Evolutionary conservation across 2,888 invertebrate genomes (phyloP).

Genomic region (Xestia sexstrigata): DNA sequence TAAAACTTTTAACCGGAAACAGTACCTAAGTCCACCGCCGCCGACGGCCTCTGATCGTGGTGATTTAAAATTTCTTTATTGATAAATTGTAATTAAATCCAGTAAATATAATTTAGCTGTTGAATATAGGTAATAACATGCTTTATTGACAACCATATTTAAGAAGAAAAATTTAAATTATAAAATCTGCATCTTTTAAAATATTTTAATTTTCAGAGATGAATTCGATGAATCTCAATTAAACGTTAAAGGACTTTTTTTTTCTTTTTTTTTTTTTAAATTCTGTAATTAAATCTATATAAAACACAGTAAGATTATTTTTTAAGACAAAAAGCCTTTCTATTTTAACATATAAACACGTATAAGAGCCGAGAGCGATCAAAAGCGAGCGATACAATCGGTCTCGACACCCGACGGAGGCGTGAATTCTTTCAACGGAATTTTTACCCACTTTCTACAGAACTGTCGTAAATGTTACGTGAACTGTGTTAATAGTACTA

Average conservation of each 20-base stretch:
- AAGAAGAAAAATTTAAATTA: neutral
- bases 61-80: neutral
- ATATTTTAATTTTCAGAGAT: neutral
- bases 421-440: constrained; percentile 65
- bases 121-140: too few relatives aligned
- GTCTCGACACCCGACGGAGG: constrained; percentile 59
- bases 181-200: neutral
- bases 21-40: too few relatives aligned
- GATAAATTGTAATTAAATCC: neutral
- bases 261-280: neutral
- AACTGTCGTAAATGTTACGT: constrained; percentile 63
- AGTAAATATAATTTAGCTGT: neutral
- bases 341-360: constrained; percentile 64
- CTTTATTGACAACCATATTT: neutral
- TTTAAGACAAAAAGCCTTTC: constrained; percentile 48
- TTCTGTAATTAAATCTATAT: neutral
- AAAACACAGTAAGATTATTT: neutral
- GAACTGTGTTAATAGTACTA: constrained; percentile 61
- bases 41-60: neutral
- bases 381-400: constrained; percentile 62
- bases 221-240: neutral
- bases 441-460: constrained; percentile 68
- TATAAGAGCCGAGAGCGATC: constrained; percentile 61
- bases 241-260: neutral
- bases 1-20: neutral